phyloP scores from a whole-genome alignment of 2,797 vertebrate species.

The Pantherophis alleghaniensis region DNA sequence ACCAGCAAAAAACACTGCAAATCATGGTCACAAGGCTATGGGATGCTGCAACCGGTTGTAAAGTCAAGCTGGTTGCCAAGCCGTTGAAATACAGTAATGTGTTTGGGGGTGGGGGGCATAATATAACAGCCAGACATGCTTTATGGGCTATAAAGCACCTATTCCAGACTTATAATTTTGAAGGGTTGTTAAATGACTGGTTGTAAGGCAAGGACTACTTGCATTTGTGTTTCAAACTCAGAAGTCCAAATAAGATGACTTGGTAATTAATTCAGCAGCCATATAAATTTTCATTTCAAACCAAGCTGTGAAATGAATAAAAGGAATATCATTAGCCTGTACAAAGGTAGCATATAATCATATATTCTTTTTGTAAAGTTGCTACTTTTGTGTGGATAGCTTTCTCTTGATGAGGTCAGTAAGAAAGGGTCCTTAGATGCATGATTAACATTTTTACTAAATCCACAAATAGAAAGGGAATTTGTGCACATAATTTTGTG shows the following conservation, averaged over 20 bases:
- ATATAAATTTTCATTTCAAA: background rate
- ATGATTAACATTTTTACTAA: background rate
- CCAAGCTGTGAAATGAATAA: background rate
- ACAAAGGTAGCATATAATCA: background rate
- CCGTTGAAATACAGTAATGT: background rate
- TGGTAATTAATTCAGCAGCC: background rate
- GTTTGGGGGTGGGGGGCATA: background rate
- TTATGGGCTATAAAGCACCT: background rate
- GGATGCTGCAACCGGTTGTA: background rate
- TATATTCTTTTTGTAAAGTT: background rate
- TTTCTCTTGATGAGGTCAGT: background rate
- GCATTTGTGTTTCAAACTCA: background rate
- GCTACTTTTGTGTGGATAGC: background rate
- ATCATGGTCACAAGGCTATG: background rate
- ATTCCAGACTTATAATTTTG: background rate
- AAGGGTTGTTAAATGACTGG: background rate
- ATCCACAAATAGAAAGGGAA: background rate
- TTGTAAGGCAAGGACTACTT: background rate
- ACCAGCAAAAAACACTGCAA: background rate
- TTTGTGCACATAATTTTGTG: background rate
- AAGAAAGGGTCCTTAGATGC: background rate
- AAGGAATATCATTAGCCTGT: background rate
- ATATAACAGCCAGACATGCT: background rate
- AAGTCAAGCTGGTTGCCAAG: background rate
- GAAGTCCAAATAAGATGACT: background rate